Conservation (phyloP, 2,888 invertebrate genomes). For the Coenonympha glycerion region DNA sequence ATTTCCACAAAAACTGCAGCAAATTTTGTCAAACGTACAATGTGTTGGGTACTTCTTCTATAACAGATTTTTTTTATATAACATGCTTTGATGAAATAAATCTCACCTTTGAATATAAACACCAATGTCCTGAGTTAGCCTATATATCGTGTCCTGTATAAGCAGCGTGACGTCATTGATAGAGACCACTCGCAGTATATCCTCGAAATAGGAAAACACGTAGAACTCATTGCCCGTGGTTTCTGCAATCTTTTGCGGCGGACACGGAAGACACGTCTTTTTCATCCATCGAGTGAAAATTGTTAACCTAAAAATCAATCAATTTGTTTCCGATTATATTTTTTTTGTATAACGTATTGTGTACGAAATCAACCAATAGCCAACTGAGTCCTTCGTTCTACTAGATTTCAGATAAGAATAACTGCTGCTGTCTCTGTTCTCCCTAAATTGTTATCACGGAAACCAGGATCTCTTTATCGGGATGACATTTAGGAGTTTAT, state of each 20-base stretch:
- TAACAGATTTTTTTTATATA: neutral
- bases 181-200: slow-evolving; percentile 81
- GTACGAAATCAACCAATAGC: too few relatives aligned
- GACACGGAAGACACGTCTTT: slow-evolving; percentile 84
- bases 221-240: slow-evolving; percentile 75
- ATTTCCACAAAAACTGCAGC: too few relatives aligned
- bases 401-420: too few relatives aligned
- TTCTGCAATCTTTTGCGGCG: slow-evolving; percentile 75
- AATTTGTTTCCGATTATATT: neutral
- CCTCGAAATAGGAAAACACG: slow-evolving; percentile 86
- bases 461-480: too few relatives aligned
- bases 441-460: too few relatives aligned
- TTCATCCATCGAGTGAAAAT: slow-evolving; percentile 90
- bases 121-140: slow-evolving; percentile 79
- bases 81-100: neutral
- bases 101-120: slow-evolving; percentile 76
- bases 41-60: too few relatives aligned
- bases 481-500: too few relatives aligned
- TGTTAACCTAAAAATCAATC: slow-evolving; percentile 73
- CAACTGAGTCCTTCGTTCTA: too few relatives aligned
- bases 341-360: too few relatives aligned
- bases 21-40: too few relatives aligned
- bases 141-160: slow-evolving; percentile 81
- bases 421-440: too few relatives aligned
- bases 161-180: slow-evolving; percentile 80